phyloP scores from a whole-genome alignment of 2,797 vertebrate species.

The Hoplostethus atlanticus region DNA sequence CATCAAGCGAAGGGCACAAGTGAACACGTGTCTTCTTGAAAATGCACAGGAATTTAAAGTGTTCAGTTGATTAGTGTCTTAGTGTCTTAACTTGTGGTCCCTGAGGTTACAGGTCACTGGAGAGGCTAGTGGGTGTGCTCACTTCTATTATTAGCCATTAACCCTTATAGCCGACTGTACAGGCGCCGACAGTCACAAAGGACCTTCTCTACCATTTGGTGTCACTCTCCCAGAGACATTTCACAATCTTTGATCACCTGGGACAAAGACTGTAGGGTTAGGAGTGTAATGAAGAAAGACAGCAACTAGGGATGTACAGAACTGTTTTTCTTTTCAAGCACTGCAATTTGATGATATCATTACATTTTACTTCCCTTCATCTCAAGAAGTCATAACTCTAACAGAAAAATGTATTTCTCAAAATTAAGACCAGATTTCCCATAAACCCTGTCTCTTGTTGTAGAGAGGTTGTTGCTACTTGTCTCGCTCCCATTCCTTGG shows the following conservation, averaged over 20 bases:
- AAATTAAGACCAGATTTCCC: too few relatives aligned
- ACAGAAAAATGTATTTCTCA: background rate
- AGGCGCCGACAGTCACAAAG: background rate
- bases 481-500: too few relatives aligned
- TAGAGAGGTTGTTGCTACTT: too few relatives aligned
- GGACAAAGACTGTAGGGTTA: background rate
- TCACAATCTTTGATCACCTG: too few relatives aligned
- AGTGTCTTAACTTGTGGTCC: slow-evolving; percentile 37
- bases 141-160: slow-evolving; percentile 54
- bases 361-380: background rate
- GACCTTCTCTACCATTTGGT: too few relatives aligned
- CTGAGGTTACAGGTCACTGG: slow-evolving; percentile 51
- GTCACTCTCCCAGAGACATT: too few relatives aligned
- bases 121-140: slow-evolving; percentile 18
- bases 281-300: slow-evolving; percentile 16
- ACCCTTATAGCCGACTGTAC: slow-evolving; percentile 23
- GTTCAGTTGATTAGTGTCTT: slow-evolving; percentile 47
- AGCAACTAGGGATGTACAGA: background rate
- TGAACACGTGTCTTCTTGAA: too few relatives aligned
- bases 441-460: too few relatives aligned
- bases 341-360: background rate
- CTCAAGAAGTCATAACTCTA: background rate
- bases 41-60: background rate
- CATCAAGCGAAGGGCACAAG: too few relatives aligned
- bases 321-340: too few relatives aligned